These are phyloP conservation scores for Ricordea florida DNA, from an alignment of 92 coral and sea anemone genomes.

Conservation along the genomic window DNA sequence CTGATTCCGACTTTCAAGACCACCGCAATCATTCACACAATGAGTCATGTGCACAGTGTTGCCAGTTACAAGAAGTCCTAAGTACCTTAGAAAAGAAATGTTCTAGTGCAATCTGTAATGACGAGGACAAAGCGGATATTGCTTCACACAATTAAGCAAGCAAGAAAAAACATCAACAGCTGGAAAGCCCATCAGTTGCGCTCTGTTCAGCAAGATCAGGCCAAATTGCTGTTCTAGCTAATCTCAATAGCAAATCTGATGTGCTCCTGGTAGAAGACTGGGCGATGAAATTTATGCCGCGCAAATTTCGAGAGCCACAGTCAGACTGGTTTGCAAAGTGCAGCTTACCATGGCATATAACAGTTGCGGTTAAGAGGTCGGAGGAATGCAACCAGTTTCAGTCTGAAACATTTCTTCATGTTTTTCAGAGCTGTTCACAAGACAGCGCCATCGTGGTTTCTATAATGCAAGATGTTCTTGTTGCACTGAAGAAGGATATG, in stretches of 20 bases:
- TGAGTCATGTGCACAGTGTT: slow-evolving; percentile 1
- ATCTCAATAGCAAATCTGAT: slow-evolving; percentile 13
- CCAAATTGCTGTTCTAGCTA: slow-evolving; percentile 24
- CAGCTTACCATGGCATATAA: slow-evolving; percentile 42
- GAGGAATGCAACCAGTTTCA: background rate
- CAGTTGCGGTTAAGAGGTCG: slow-evolving; percentile 20
- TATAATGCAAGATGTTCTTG: slow-evolving; percentile 24
- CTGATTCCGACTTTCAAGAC: slow-evolving; percentile 4
- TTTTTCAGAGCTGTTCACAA: slow-evolving; percentile 36
- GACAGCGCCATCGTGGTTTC: slow-evolving; percentile 30
- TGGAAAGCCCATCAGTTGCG: slow-evolving; percentile 37
- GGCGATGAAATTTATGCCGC: slow-evolving; percentile 27
- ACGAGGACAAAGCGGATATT: slow-evolving; percentile 24
- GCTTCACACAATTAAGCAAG: slow-evolving; percentile 16
- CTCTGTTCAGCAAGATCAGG: slow-evolving; percentile 36
- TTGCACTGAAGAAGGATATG: slow-evolving; percentile 16
- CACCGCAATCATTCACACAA: background rate
- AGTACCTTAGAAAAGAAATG: slow-evolving; percentile 19
- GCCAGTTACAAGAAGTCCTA: background rate
- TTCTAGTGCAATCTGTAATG: background rate
- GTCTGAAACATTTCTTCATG: slow-evolving; percentile 11
- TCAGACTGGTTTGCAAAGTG: slow-evolving; percentile 46
- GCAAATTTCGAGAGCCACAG: slow-evolving; percentile 17
- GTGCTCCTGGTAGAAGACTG: slow-evolving; percentile 13
- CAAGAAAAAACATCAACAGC: background rate